phyloP scores from a whole-genome alignment of 2,113 vertebrate genomes.

The Lophotis ruficrista region DNA sequence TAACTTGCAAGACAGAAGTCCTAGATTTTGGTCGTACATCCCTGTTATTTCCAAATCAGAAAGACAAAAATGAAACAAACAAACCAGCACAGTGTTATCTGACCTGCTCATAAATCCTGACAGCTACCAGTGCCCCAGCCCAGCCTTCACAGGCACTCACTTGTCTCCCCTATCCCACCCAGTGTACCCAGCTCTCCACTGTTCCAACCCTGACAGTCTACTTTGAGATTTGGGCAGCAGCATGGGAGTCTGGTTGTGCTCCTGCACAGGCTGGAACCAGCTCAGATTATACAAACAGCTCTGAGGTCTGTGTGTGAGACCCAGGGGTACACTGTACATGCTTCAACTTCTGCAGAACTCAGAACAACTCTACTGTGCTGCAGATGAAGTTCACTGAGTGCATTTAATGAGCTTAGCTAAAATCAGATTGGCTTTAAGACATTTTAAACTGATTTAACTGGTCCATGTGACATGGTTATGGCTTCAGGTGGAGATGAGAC shows the following conservation, averaged over 20 bases:
- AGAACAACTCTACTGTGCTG: neutral
- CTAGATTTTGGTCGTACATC: neutral
- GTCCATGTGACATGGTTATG: neutral
- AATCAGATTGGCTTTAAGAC: neutral
- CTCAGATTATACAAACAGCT: neutral
- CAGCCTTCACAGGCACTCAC: neutral
- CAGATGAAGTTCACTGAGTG: neutral
- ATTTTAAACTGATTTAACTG: neutral
- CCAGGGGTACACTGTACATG: neutral
- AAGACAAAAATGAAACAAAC: neutral
- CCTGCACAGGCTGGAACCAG: neutral
- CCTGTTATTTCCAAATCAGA: neutral
- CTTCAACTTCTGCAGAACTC: neutral
- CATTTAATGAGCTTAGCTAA: slow-evolving; percentile 11
- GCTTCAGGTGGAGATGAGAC: neutral
- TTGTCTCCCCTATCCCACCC: neutral
- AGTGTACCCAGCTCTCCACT: neutral
- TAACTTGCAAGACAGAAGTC: neutral
- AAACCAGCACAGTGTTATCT: neutral
- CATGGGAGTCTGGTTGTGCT: neutral
- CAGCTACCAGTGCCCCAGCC: neutral
- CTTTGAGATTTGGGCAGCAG: neutral
- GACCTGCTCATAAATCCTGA: neutral
- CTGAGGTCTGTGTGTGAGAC: neutral
- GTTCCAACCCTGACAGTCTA: neutral